Conservation (phyloP, 2,888 invertebrate species). For the Frankliniella fusca region DNA sequence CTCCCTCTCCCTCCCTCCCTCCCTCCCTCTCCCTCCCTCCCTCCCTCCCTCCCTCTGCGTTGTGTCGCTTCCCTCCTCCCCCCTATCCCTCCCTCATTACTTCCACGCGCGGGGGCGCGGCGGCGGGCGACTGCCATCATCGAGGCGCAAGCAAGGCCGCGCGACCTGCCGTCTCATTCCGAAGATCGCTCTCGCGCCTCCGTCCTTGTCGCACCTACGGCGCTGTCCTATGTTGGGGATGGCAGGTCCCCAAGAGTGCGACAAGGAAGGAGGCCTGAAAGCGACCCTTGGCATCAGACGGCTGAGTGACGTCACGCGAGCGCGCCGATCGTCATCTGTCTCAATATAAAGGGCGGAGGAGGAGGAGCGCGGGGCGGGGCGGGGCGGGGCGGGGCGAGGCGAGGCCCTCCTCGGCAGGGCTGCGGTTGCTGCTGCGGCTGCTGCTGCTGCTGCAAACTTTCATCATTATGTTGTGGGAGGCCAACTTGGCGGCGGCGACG, state of each 20-base stretch:
- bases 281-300: too few species aligned
- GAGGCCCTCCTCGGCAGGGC: background rate
- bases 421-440: background rate
- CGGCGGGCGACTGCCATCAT: too few species aligned
- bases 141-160: background rate
- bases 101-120: background rate
- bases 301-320: background rate
- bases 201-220: too few species aligned
- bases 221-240: too few species aligned
- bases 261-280: too few species aligned
- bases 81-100: too few species aligned
- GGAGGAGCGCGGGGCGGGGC: background rate
- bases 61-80: background rate
- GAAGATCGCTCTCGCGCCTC: too few species aligned
- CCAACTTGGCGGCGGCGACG: background rate
- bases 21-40: too few species aligned
- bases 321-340: conserved; percentile 17
- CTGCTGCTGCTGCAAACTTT: conserved; percentile 4
- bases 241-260: too few species aligned
- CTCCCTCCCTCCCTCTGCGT: background rate
- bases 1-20: background rate
- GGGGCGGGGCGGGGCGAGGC: background rate
- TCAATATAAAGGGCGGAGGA: background rate
- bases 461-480: conserved; percentile 22
- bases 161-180: too few species aligned